Percentiles rank a stretch among this genome's conserved stretches.
Evolutionary conservation across 2,113 vertebrate species (phyloP).

Genomic region (Heterochromis multidens): DNA sequence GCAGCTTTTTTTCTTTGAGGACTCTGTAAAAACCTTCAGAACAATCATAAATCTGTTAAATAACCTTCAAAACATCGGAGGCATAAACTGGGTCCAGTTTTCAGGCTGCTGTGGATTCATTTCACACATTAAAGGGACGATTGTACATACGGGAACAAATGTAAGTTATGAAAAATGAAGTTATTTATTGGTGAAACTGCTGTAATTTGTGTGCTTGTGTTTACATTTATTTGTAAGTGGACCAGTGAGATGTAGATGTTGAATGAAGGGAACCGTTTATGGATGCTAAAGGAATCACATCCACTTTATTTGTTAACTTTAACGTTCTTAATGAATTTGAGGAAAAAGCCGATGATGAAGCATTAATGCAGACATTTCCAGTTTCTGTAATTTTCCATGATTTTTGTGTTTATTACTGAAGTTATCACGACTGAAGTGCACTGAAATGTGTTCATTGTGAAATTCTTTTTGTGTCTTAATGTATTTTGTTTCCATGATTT

Average conservation of each 20-base stretch:
- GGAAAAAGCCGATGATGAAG: not conserved
- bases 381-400: not conserved
- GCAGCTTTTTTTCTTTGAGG: not conserved
- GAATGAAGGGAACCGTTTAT: not conserved
- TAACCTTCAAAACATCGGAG: not conserved
- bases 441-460: constrained; percentile 13
- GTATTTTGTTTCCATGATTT: constrained; percentile 8
- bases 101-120: not conserved
- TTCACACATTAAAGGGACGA: not conserved
- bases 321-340: not conserved
- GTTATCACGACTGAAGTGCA: not conserved
- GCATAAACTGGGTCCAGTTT: not conserved
- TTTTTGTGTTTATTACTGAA: not conserved
- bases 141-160: constrained; percentile 8
- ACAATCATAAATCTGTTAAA: not conserved
- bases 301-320: not conserved
- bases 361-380: not conserved
- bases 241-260: not conserved
- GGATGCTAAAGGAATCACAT: not conserved
- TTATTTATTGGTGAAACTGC: constrained; percentile 50
- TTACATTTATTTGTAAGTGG: not conserved
- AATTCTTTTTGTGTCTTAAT: not conserved
- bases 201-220: constrained; percentile 13
- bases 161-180: not conserved
- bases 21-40: not conserved